Evolutionary conservation across 2,113 vertebrate genomes (phyloP), one percentile per base, ranked within the genome.

Genomic region (Aplodontia rufa): DNA sequence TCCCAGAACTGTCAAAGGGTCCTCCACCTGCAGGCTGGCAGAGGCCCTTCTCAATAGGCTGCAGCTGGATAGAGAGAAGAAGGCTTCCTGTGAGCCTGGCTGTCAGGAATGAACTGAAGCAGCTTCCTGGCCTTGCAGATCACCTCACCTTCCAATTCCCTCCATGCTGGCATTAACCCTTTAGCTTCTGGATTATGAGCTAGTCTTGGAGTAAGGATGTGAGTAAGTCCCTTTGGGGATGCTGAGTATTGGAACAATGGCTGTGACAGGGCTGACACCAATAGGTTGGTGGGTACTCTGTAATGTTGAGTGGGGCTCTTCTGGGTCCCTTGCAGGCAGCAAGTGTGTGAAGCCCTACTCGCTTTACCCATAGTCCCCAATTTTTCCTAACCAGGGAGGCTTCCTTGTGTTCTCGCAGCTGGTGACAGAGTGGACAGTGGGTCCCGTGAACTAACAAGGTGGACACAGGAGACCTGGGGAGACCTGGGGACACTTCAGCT

Each of bases 271-370:
- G 17, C 35, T 40, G 22, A 32, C 47, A 19, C 58, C 4, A 0
- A 16, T 1, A 5, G 30, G 2, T 35, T 32, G 42, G 26, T 1
- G 1, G 3, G 51, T 17, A 30, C 20, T 71, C 5, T 51, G 28
- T 17, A 62, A 13, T 51, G 4, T 42, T 3, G 22, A 86, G 19
- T 17, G 5, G 22, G 28, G 30, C 20, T 37, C 22, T 6, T 12
- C 12, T 62, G n/a, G 11, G 8, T 8, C 66, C 12, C 30, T 55
- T 17, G 64, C 3, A 16, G 30, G n/a, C 30, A 62, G 22, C 2
- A 30, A 10, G 20, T 4, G 11, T 17, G 6, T 16, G 53, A 11
- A 24, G 9, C 6, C 9, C n/a, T 0, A 8, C 35, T 37, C 19
- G 12, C 45, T 68, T 68, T 68, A 37, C n/a, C n/a, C n/a, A 45